Conservation (phyloP, 2,797 vertebrate genomes). For the Holocentrus rufus region DNA sequence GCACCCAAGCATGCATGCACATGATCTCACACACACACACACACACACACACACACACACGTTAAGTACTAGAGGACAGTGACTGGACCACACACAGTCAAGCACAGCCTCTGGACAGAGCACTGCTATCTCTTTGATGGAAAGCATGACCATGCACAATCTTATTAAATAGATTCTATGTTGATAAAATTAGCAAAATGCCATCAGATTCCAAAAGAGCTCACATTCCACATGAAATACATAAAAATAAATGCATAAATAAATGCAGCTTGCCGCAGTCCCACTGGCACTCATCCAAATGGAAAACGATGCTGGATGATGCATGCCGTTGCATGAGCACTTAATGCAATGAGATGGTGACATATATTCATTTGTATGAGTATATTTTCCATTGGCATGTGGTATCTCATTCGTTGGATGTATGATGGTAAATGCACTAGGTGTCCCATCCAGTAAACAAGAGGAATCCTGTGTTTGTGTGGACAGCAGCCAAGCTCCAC, state of each 20-base stretch:
- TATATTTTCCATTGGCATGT: conserved; percentile 41
- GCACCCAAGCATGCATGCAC: no score
- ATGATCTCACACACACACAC: conserved; percentile 6
- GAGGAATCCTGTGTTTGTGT: not conserved
- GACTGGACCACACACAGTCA: conserved; percentile 50
- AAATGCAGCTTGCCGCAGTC: conserved; percentile 39
- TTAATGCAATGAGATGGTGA: conserved; percentile 66
- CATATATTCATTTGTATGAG: conserved; percentile 40
- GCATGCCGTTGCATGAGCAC: conserved; percentile 39
- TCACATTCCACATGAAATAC: conserved; percentile 43
- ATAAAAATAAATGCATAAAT: conserved; percentile 50
- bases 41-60: conserved; percentile 1
- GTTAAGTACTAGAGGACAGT: not conserved
- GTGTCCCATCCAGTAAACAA: conserved; percentile 41
- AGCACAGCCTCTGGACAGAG: conserved; percentile 12
- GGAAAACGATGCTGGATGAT: conserved; percentile 57
- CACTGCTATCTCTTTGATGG: conserved; percentile 25
- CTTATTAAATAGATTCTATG: conserved; percentile 39
- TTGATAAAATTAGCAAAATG: conserved; percentile 61
- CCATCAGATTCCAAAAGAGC: conserved; percentile 53
- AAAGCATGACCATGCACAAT: conserved; percentile 42
- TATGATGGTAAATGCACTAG: conserved; percentile 42
- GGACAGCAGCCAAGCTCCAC: conserved; percentile 3
- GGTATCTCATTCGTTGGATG: not conserved
- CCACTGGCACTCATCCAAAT: conserved; percentile 57